Percentiles rank a stretch among this genome's conserved stretches.
phyloP scores from a whole-genome alignment of 1,140 invertebrate genomes.

The Limonius californicus region DNA sequence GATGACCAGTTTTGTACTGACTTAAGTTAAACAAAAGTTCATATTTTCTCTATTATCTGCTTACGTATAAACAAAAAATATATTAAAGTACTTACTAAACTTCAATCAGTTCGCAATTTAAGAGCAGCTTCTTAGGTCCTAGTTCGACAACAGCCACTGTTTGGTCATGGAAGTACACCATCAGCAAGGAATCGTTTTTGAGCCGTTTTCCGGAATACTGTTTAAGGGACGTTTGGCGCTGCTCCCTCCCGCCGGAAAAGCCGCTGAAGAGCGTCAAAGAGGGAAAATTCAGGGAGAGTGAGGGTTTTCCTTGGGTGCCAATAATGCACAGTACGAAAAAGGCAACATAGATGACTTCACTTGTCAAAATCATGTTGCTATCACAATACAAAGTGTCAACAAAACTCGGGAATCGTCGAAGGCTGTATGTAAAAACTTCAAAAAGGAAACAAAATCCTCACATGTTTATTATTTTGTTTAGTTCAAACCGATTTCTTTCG shows the following conservation, averaged over 20 bases:
- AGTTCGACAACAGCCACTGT: constrained; percentile 76
- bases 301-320: constrained; percentile 47
- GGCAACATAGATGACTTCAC: constrained; percentile 28
- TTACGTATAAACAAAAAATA: too few species aligned
- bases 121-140: constrained; percentile 58
- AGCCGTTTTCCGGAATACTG: constrained; percentile 58
- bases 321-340: constrained; percentile 33
- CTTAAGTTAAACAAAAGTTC: too few species aligned
- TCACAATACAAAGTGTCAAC: background rate
- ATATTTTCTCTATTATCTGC: too few species aligned
- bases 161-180: constrained; percentile 75
- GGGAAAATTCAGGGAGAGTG: constrained; percentile 51
- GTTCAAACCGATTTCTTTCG: background rate
- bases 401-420: too few species aligned
- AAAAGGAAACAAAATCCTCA: background rate
- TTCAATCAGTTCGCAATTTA: constrained; percentile 79
- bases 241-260: constrained; percentile 31
- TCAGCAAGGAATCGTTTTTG: constrained; percentile 58
- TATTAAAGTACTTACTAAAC: constrained; percentile 64
- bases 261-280: constrained; percentile 46
- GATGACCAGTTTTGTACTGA: too few species aligned
- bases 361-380: constrained; percentile 19
- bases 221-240: constrained; percentile 48
- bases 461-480: constrained; percentile 3
- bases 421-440: background rate